These are phyloP conservation scores for Plutella xylostella DNA, from an alignment of 2,888 invertebrate species.

Conservation along the genomic window DNA sequence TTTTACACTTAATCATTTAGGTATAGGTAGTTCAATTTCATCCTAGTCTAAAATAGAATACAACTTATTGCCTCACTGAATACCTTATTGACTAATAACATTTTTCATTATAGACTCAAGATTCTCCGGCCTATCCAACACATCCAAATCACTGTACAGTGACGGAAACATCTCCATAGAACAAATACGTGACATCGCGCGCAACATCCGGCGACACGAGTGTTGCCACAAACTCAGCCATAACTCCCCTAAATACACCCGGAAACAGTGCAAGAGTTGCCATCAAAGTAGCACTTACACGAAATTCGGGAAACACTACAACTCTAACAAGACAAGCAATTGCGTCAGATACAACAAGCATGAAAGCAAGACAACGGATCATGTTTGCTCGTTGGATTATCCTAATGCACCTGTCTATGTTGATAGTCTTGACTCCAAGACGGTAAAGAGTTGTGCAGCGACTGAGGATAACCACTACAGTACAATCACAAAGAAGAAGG, in stretches of 20 bases:
- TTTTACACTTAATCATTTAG: too few relatives aligned
- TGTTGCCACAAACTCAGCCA: constrained; percentile 69
- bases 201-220: constrained; percentile 83
- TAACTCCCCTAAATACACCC: constrained; percentile 57
- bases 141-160: constrained; percentile 70
- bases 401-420: constrained; percentile 30
- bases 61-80: too few relatives aligned
- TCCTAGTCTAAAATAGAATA: too few relatives aligned
- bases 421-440: constrained; percentile 21
- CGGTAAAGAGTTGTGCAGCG: background rate
- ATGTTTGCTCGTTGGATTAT: constrained; percentile 27
- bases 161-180: constrained; percentile 61
- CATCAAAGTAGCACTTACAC: constrained; percentile 34
- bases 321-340: constrained; percentile 54
- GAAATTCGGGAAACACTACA: constrained; percentile 60
- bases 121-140: constrained; percentile 51
- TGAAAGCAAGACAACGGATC: constrained; percentile 29
- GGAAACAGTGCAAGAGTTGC: constrained; percentile 61
- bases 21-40: too few relatives aligned
- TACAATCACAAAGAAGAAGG: constrained; percentile 41
- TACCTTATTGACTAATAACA: too few relatives aligned
- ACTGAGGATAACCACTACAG: constrained; percentile 13
- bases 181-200: constrained; percentile 84
- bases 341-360: constrained; percentile 45
- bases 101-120: constrained; percentile 43